Base-by-base conservation (phyloP, 2,888 invertebrate genomes). In the Thera obeliscata region DNA sequence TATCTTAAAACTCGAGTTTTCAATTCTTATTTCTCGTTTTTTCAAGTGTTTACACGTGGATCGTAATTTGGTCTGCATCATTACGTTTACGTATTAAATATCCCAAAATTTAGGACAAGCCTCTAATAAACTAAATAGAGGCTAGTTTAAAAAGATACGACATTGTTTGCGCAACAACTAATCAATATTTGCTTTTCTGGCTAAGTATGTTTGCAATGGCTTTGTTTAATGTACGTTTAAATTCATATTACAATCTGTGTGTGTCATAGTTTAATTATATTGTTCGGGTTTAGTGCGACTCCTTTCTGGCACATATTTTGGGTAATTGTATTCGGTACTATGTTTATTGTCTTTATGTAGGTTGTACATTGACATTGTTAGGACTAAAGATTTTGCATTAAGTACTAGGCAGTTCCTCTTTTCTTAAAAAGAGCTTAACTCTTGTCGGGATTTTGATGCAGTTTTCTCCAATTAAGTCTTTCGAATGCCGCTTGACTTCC, bases 91-190 rank as follows among this genome's bases (percentile, higher is more conserved):
- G 35, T 43, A 36, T 33, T 33, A 3, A 36, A 12, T 38, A 5
- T 38, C 11, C n/a, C 48, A 57, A 56, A 56, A 61, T 38, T 38
- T n/a, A 56, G 56, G 38, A 36, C 62, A 62, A 41, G 3, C 52
- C 35, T 7, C 46, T 55, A 3, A 50, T 61, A 60, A 61, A 66
- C 43, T 9, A 12, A 54, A 57, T 56, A 56, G 33, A 41, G 55
- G 38, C 43, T 58, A 43, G 38, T 56, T 56, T 66, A 11, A 43
- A n/a, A 61, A 49, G 56, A 66, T 61, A 66, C 43, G 9, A 50
- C 22, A 22, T 2, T 60, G 59, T 61, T 9, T 49, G 54, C 61
- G 52, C 8, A 46, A 49, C 49, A 52, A 66, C 50, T 56, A 46
- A 56, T 52, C 35, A 46, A 61, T 56, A 43, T 57, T 66, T 61